phyloP scores from a whole-genome alignment of 2,113 vertebrate species.

The Platichthys flesus region DNA sequence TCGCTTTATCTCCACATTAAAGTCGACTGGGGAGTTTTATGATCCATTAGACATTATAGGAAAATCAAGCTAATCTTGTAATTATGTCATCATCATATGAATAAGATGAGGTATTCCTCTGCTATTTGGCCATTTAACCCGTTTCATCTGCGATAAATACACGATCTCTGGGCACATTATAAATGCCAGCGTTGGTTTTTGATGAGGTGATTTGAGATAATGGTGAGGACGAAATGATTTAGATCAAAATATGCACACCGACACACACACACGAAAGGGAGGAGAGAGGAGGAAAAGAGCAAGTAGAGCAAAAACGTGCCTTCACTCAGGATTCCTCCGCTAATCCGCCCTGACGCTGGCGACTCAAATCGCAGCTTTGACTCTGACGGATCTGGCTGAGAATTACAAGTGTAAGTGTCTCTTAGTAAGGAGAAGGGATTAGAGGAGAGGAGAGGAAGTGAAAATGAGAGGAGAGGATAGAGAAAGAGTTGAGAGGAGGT shows the following conservation, averaged over 20 bases:
- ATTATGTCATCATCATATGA: constrained; percentile 61
- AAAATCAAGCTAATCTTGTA: constrained; percentile 63
- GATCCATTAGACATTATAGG: constrained; percentile 45
- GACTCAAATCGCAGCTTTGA: constrained; percentile 78
- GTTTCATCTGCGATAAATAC: constrained; percentile 58
- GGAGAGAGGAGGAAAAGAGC: constrained; percentile 24
- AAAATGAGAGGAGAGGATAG: not conserved
- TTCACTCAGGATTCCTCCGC: constrained; percentile 74
- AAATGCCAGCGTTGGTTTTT: constrained; percentile 27
- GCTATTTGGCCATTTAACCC: constrained; percentile 44
- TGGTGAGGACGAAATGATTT: constrained; percentile 21
- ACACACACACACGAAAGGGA: constrained; percentile 2
- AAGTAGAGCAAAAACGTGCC: constrained; percentile 58
- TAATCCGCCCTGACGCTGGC: constrained; percentile 75
- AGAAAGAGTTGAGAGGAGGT: not conserved
- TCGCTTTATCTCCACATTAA: constrained; percentile 57
- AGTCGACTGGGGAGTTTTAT: constrained; percentile 32
- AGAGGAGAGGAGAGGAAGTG: constrained; percentile 11
- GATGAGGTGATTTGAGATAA: constrained; percentile 56
- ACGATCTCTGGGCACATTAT: constrained; percentile 31
- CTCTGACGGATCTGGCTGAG: constrained; percentile 72
- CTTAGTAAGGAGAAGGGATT: constrained; percentile 78
- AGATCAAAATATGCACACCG: constrained; percentile 27
- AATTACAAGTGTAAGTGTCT: constrained; percentile 84
- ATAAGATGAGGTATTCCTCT: constrained; percentile 45